Base-by-base conservation (phyloP, 2,113 vertebrate genomes). In the Arvicanthis niloticus region DNA sequence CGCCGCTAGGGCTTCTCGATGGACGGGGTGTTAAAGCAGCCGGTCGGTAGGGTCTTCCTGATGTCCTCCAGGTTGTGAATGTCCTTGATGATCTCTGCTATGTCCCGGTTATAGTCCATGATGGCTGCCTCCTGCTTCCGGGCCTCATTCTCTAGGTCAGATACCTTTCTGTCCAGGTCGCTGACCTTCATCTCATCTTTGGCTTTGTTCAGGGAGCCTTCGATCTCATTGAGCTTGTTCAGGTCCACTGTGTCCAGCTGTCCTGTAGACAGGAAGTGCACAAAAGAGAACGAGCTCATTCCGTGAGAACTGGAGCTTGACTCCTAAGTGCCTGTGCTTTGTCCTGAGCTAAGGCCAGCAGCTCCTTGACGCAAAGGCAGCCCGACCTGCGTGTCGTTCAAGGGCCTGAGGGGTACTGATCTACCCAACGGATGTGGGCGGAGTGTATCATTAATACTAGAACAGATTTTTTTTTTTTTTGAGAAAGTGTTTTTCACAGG, bases 21-120 rank as follows among this genome's bases (percentile, higher is more conserved):
- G 95, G 99, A 99, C 34, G 99, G 99, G 95, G 99, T 99, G 98
- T 99, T 99, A 97, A 99, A 99, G 98, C 99, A 99, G 98, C 99
- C 99, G 0, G 99, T 98, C 0, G 99, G 99, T 97, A 99, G 98
- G 85, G 99, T 99, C 97, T 99, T 99, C 99, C 98, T 99, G 99
- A 99, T 99, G 98, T 99, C 99, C 21, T 99, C 99, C 87, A 99
- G 99, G 98, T 99, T 99, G 97, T 65, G 98, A 96, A 99, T 99
- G 98, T 99, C 99, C 70, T 98, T 99, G 82, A 98, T 97, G 97
- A 99, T 99, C 98, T 99, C 99, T 12, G 98, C 98, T 91, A 99
- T 99, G 97, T 99, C 99, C 76, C 98, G 98, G 97, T 99, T 99
- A 82, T 99, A 99, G 97, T 99, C 99, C 75, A 91, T 96, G 98